Evolutionary conservation across 2,113 vertebrate species (phyloP).

Genomic region (Lipophrys pholis): DNA sequence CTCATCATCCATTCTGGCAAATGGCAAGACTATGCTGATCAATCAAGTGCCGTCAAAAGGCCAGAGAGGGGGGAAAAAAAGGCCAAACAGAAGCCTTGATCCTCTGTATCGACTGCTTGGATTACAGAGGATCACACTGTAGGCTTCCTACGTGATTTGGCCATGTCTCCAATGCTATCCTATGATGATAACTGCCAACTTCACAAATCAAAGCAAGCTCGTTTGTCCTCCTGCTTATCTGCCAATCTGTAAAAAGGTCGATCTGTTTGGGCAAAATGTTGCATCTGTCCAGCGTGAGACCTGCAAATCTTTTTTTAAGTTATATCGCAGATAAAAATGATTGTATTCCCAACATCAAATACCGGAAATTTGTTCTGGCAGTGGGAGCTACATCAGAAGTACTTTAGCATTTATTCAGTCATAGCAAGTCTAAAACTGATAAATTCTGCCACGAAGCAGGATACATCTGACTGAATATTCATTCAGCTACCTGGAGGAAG

Average conservation of each 20-base stretch:
- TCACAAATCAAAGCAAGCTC: constrained; percentile 20
- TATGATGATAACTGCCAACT: constrained; percentile 42
- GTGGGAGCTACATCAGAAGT: neutral
- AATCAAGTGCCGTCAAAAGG: constrained; percentile 78
- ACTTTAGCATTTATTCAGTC: constrained; percentile 5
- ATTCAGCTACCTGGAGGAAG: neutral
- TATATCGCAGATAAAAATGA: neutral
- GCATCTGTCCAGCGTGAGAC: neutral
- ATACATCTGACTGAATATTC: constrained; percentile 22
- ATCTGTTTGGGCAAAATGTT: constrained; percentile 1
- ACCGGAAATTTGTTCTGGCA: neutral
- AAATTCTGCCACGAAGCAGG: neutral
- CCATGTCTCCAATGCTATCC: constrained; percentile 44
- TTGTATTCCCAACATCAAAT: constrained; percentile 6
- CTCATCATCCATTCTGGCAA: constrained; percentile 76
- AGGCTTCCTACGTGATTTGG: constrained; percentile 52
- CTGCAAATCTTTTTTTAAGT: constrained; percentile 19
- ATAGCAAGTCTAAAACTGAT: neutral
- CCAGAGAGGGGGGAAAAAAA: constrained; percentile 47
- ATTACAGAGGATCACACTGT: constrained; percentile 56
- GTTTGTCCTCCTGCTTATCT: constrained; percentile 10
- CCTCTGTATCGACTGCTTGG: constrained; percentile 63
- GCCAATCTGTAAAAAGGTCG: constrained; percentile 7
- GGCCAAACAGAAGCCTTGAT: constrained; percentile 46
- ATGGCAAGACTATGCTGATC: constrained; percentile 72